phyloP scores from a whole-genome alignment of 2,797 vertebrate genomes.

The Anguilla marmorata region DNA sequence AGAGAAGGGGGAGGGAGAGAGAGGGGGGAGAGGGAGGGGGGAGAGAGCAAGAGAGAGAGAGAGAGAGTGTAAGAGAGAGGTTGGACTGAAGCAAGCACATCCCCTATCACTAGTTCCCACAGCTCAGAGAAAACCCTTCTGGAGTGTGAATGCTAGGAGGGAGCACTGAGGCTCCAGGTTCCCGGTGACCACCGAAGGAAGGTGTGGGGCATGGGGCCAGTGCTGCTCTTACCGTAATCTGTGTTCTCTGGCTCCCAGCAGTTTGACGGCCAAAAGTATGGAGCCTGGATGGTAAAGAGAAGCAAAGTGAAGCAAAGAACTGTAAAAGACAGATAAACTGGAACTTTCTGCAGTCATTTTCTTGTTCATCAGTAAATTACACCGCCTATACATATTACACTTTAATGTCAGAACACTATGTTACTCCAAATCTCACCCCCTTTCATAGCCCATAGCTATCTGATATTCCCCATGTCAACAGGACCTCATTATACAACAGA shows the following conservation, averaged over 20 bases:
- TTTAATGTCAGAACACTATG: too few species aligned
- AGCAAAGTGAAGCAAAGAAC: neutral
- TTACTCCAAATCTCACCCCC: too few species aligned
- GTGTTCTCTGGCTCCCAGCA: constrained; percentile 98
- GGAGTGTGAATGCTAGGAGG: neutral
- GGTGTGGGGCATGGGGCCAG: neutral
- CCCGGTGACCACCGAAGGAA: neutral
- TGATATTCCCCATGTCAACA: neutral
- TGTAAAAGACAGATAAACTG: neutral
- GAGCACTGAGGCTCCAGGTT: neutral
- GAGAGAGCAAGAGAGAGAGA: constrained; percentile 8
- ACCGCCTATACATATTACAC: neutral
- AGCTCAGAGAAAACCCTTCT: neutral
- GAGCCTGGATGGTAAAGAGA: constrained; percentile 76
- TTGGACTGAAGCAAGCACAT: neutral
- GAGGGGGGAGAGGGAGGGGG: neutral
- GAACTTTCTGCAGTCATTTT: neutral
- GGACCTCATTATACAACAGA: neutral
- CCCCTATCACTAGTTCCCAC: neutral
- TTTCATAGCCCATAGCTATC: too few species aligned
- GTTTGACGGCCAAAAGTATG: constrained; percentile 95
- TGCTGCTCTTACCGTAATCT: constrained; percentile 84
- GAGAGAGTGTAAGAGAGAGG: neutral
- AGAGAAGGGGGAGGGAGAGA: too few species aligned
- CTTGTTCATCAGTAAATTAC: neutral